phyloP scores from a whole-genome alignment of 2,888 invertebrate genomes.

The Notodonta dromedarius region DNA sequence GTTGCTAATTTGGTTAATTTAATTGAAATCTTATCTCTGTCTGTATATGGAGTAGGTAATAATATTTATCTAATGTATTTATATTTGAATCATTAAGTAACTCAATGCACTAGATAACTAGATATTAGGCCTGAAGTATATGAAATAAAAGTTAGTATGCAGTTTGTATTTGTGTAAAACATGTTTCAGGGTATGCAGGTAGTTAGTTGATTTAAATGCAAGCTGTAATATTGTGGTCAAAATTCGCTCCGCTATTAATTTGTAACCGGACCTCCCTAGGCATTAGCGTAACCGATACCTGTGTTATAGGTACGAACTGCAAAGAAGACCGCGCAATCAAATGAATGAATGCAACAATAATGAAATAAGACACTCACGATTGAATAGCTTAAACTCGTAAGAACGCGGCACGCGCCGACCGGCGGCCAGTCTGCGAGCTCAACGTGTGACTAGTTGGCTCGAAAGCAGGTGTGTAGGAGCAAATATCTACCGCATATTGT shows the following conservation, averaged over 20 bases:
- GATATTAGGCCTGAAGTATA: not conserved
- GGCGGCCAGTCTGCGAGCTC: conserved; percentile 53
- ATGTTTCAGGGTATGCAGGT: not conserved
- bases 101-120: not conserved
- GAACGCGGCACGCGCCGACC: conserved; percentile 52
- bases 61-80: conserved; percentile 26
- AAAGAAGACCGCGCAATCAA: conserved; percentile 17
- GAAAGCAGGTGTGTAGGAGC: conserved; percentile 64
- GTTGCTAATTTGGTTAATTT: no score
- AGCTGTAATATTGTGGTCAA: no score
- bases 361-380: conserved; percentile 59
- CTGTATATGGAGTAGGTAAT: conserved; percentile 10
- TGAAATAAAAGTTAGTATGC: not conserved
- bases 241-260: not conserved
- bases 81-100: conserved; percentile 23
- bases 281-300: not conserved
- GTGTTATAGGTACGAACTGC: not conserved
- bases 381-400: conserved; percentile 42
- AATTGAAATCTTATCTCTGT: no score
- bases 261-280: not conserved
- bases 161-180: not conserved
- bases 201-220: not conserved
- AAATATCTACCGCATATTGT: conserved; percentile 71
- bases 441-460: conserved; percentile 63
- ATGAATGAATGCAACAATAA: conserved; percentile 17